Percentiles rank a stretch among this genome's conserved stretches.
These are phyloP conservation scores for Stigmatopora argus DNA, from an alignment of 2,113 vertebrate genomes.

Conservation along the genomic window DNA sequence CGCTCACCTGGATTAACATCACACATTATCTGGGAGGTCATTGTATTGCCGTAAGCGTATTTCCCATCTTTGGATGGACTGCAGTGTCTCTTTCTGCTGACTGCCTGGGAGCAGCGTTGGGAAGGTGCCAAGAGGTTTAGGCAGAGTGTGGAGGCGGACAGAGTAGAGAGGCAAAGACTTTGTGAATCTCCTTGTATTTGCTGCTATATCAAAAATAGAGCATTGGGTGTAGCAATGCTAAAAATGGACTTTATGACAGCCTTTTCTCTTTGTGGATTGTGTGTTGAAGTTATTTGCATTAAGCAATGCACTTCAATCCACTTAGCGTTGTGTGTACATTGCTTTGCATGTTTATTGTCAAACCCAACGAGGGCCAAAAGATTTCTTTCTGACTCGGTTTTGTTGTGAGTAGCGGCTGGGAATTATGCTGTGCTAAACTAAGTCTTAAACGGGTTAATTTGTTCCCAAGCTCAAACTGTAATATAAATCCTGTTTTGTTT, in stretches of 20 bases:
- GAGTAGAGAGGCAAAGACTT: constrained; percentile 22
- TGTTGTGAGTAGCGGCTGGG: not conserved
- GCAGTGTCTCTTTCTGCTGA: constrained; percentile 47
- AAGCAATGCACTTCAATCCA: not conserved
- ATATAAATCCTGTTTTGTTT: not conserved
- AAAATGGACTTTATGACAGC: constrained; percentile 31
- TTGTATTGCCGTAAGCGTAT: constrained; percentile 35
- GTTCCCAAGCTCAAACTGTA: not conserved
- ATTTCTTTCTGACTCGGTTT: not conserved
- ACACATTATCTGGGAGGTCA: constrained; percentile 31
- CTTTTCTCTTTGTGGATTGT: constrained; percentile 15
- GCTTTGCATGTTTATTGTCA: not conserved
- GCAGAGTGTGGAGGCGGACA: constrained; percentile 42
- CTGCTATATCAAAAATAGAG: constrained; percentile 18
- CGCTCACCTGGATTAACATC: constrained; percentile 39
- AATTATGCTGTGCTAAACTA: not conserved
- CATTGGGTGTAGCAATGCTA: constrained; percentile 12
- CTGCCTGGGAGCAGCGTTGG: constrained; percentile 33
- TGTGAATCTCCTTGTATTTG: constrained; percentile 17
- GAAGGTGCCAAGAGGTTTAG: constrained; percentile 44
- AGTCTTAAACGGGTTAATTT: not conserved
- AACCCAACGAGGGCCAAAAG: not conserved
- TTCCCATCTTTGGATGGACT: constrained; percentile 30
- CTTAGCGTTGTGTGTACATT: not conserved
- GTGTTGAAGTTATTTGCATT: not conserved